Evolutionary conservation across 1,140 invertebrate genomes (phyloP).

Genomic region (Copidosoma floridanum): DNA sequence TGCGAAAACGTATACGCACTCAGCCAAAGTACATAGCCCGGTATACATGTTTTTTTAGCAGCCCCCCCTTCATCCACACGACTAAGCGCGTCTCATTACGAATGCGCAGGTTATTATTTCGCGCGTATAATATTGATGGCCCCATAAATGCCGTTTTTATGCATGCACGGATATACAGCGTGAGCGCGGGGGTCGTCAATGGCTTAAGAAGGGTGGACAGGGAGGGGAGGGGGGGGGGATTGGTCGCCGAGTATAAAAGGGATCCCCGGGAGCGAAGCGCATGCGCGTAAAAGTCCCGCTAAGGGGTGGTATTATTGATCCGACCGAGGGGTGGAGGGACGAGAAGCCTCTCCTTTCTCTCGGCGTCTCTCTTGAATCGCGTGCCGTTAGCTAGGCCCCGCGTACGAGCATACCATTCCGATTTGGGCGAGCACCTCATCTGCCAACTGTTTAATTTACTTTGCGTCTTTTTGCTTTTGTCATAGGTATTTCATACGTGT

Average conservation of each 20-base stretch:
- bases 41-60: not conserved
- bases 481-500: too few species aligned
- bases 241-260: not conserved
- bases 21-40: too few species aligned
- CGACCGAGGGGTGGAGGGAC: conserved; percentile 37
- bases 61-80: not conserved
- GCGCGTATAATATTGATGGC: conserved; percentile 56
- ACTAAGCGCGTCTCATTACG: conserved; percentile 45
- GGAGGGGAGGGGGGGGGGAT: conserved; percentile 24
- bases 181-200: conserved; percentile 37
- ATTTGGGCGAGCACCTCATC: too few species aligned
- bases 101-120: conserved; percentile 57
- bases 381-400: too few species aligned
- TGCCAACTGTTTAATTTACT: too few species aligned
- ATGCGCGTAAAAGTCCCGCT: conserved; percentile 42
- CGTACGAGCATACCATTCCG: too few species aligned
- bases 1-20: conserved; percentile 18
- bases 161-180: conserved; percentile 43
- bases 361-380: conserved; percentile 10
- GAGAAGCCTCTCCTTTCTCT: not conserved
- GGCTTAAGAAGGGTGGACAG: too few species aligned
- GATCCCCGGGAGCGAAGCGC: conserved; percentile 32
- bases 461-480: too few species aligned
- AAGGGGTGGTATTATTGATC: conserved; percentile 57
- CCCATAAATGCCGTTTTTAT: conserved; percentile 50